phyloP scores from a whole-genome alignment of 2,113 vertebrate genomes.

The Fulmarus glacialis region DNA sequence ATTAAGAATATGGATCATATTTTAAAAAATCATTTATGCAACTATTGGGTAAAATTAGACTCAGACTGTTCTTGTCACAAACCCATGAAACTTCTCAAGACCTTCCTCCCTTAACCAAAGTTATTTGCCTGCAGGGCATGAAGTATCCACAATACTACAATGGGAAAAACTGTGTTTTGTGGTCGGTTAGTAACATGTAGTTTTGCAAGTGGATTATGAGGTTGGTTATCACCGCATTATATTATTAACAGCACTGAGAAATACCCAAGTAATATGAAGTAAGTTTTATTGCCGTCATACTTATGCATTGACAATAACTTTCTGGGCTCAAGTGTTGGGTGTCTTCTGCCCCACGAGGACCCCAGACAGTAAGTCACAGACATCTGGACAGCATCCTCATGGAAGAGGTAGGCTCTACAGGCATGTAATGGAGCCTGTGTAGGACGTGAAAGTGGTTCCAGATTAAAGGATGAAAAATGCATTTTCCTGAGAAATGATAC shows the following conservation, averaged over 20 bases:
- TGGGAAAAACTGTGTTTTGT: neutral
- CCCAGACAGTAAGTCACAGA: neutral
- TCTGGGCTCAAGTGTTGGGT: neutral
- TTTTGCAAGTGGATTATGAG: neutral
- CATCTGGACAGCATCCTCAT: neutral
- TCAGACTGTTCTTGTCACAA: constrained; percentile 55
- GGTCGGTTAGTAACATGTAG: neutral
- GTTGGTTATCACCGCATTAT: neutral
- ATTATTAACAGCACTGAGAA: neutral
- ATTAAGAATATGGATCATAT: constrained; percentile 60
- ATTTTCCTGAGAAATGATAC: constrained; percentile 28
- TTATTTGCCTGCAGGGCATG: constrained; percentile 31
- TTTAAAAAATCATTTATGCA: constrained; percentile 66
- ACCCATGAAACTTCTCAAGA: constrained; percentile 12
- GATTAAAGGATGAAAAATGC: constrained; percentile 49
- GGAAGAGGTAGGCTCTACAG: neutral
- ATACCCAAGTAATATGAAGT: neutral
- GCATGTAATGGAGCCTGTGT: neutral
- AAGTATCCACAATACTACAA: constrained; percentile 3
- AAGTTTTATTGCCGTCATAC: constrained; percentile 55
- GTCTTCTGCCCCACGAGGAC: neutral
- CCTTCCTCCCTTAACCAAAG: constrained; percentile 21
- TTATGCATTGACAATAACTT: constrained; percentile 3
- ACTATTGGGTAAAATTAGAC: constrained; percentile 58
- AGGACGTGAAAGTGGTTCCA: constrained; percentile 31